Evolutionary conservation across 2,888 invertebrate species (phyloP).

Genomic region (Tuberolachnus salignus): DNA sequence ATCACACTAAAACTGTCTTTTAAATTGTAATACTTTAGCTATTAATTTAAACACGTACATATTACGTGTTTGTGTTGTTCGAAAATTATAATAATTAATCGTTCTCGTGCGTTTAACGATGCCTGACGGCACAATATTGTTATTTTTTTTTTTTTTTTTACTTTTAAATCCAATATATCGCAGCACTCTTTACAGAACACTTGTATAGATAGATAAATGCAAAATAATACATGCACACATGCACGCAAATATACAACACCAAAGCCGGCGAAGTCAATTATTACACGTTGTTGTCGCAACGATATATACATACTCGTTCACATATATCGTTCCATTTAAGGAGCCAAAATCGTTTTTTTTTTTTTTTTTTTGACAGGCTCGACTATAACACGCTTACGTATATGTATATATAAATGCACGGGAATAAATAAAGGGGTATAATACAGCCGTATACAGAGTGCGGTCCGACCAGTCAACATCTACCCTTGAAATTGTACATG

Average conservation of each 20-base stretch:
- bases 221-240: neutral
- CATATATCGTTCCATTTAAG: conserved; percentile 15
- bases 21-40: no score
- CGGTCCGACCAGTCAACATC: neutral
- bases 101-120: neutral
- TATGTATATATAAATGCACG: neutral
- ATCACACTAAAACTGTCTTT: no score
- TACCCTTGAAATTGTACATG: neutral
- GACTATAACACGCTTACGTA: neutral
- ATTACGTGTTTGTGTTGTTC: neutral
- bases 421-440: neutral
- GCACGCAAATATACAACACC: neutral
- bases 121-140: neutral
- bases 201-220: neutral
- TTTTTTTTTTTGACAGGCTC: neutral
- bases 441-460: neutral
- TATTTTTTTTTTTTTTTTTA: conserved; percentile 2
- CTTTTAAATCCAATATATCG: conserved; percentile 7
- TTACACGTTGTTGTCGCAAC: neutral
- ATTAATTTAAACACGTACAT: neutral
- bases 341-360: neutral
- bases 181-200: conserved; percentile 17
- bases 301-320: no score
- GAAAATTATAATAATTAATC: neutral
- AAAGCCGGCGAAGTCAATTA: neutral